Evolutionary conservation across 2,888 invertebrate species (phyloP), one percentile per base, ranked within the genome.

Genomic region (Nipponacmea schrenckii): DNA sequence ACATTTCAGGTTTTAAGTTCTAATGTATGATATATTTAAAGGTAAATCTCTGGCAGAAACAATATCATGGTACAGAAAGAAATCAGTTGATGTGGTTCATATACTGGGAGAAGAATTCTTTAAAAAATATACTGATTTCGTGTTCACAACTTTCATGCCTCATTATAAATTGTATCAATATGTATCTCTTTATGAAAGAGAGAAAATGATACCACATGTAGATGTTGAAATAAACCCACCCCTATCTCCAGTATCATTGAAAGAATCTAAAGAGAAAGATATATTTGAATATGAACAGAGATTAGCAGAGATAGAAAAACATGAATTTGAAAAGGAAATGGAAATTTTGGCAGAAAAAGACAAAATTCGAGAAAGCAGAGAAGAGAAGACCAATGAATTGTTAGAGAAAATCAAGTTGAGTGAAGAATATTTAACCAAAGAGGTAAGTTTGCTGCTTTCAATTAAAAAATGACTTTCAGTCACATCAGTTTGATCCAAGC

Each of bases 111-210:
- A 83, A 68, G 73, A 82, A 64, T 81, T 84, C 66, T 80, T 81
- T 66, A 81, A 84, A 71, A 76, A 82, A 14, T 84, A 79, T 74
- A 81, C 83, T 62, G 83, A 85, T 50, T 85, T 82, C 69, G 71
- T 86, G 56, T 86, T 84, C 73, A 77, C 79, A 26, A 85, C 86
- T 64, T 81, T 84, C 48, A 76, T 87, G 70, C 72, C 77, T 26
- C 86, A 87, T 70, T 86, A 81, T 72, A 83, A 84, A 79, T 80
- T 86, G 4, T 85, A 81, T 71, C 81, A 85, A 71, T 81, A 78
- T 76, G 84, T 85, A n/a, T 85, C 85, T 68, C 80, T 78, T 44
- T 70, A 71, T 45, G 74, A 77, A 15, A 72, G 81, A 70, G 74
- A 77, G 17, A 74, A 76, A 68, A 68, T 74, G 56, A 77, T 68